Evolutionary conservation across 2,113 vertebrate genomes (phyloP).

Genomic region (Pongo pygmaeus): DNA sequence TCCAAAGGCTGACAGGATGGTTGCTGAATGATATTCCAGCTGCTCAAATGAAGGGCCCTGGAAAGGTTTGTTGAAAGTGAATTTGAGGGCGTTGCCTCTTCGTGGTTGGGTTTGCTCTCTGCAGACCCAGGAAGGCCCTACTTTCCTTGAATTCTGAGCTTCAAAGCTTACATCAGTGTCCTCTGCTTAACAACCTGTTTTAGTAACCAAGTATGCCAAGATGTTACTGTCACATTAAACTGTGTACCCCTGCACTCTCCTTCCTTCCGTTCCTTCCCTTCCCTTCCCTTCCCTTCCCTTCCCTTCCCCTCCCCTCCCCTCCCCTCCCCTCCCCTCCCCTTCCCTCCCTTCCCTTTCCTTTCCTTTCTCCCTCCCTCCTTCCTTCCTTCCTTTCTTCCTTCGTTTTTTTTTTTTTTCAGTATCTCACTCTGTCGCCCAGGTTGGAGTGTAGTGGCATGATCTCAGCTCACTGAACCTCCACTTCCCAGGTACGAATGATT

Average conservation of each 20-base stretch:
- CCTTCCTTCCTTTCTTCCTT: no score
- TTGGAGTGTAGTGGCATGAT: no score
- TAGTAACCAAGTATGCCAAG: accelerated
- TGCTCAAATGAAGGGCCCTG: background rate
- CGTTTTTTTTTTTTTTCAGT: no score
- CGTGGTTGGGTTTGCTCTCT: background rate
- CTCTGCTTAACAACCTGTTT: background rate
- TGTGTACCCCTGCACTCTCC: background rate
- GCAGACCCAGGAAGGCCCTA: background rate
- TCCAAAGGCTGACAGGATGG: background rate
- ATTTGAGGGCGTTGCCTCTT: background rate
- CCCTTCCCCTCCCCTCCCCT: no score
- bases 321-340: accelerated
- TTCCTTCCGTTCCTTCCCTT: no score
- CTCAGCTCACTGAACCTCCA: no score
- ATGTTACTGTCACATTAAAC: accelerated
- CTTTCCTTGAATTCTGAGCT: background rate
- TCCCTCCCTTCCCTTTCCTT: no score
- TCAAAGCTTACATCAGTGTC: background rate
- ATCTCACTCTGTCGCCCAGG: no score
- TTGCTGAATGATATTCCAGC: background rate
- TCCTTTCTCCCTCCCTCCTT: no score
- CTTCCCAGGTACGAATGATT: no score
- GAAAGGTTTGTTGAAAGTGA: background rate
- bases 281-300: accelerated